A percentile compares a stretch with the other conserved stretches of the same genome.
phyloP scores from a whole-genome alignment of 30 jellyfish, hydroid and myxozoan species.

The Catostylus mosaicus region DNA sequence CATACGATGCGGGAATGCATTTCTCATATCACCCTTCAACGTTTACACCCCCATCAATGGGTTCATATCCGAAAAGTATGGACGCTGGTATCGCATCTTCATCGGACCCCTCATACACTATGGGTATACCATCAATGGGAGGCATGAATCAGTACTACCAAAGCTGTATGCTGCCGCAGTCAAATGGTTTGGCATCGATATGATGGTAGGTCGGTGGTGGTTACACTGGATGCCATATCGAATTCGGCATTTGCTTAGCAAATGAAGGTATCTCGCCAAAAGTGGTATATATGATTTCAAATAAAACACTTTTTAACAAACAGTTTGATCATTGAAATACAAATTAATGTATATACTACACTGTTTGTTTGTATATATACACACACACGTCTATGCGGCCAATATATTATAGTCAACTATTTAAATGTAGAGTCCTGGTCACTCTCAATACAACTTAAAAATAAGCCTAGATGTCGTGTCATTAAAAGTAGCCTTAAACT shows the following conservation, averaged over 20 bases:
- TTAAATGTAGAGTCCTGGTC: constrained; percentile 5
- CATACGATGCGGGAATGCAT: constrained; percentile 97
- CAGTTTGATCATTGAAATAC: constrained; percentile 17
- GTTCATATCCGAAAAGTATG: constrained; percentile 81
- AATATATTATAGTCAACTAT: constrained; percentile 15
- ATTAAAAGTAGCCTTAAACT: neutral
- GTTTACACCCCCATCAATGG: constrained; percentile 93
- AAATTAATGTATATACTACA: constrained; percentile 23
- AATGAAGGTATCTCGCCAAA: constrained; percentile 24
- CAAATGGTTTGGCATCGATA: constrained; percentile 83
- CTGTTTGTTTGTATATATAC: constrained; percentile 52
- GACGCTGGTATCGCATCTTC: constrained; percentile 94
- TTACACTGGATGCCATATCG: too few species aligned
- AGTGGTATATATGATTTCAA: constrained; percentile 29
- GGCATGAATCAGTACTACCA: constrained; percentile 97
- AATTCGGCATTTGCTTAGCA: constrained; percentile 61
- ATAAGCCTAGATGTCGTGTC: neutral
- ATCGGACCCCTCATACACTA: constrained; percentile 78
- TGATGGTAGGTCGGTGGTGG: neutral
- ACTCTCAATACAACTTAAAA: neutral
- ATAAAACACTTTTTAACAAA: constrained; percentile 55
- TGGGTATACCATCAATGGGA: constrained; percentile 77
- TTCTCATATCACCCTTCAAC: constrained; percentile 97
- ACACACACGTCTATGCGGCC: constrained; percentile 44
- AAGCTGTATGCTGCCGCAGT: constrained; percentile 95